Evolutionary conservation across 1,140 invertebrate species (phyloP).

Genomic region (Caerostris darwini): DNA sequence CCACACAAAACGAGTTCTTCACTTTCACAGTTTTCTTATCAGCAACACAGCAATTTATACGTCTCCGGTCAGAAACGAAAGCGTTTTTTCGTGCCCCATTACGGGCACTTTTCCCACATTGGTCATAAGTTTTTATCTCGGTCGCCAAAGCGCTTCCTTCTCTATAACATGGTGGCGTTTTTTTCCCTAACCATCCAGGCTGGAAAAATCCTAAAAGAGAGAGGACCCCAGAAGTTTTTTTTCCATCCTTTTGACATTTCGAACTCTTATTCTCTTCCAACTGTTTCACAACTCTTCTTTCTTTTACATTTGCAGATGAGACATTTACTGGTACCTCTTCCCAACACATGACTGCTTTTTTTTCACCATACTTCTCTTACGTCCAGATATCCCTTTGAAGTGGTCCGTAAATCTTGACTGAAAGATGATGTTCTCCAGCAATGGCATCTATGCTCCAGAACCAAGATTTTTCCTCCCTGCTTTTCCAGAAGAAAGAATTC

Average conservation of each 20-base stretch:
- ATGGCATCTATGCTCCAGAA: slow-evolving; percentile 38
- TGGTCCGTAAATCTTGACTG: slow-evolving; percentile 64
- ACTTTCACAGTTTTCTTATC: slow-evolving; percentile 48
- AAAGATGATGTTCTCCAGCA: slow-evolving; percentile 63
- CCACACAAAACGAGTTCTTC: slow-evolving; percentile 6
- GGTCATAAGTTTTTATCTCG: slow-evolving; percentile 71
- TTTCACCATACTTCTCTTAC: background rate
- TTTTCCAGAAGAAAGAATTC: slow-evolving; percentile 28
- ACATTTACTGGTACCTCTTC: slow-evolving; percentile 55
- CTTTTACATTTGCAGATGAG: slow-evolving; percentile 51
- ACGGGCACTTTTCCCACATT: slow-evolving; percentile 43
- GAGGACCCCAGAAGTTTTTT: slow-evolving; percentile 50
- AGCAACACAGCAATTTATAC: slow-evolving; percentile 54
- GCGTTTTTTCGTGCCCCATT: slow-evolving; percentile 71
- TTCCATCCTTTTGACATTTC: slow-evolving; percentile 65
- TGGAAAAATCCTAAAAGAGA: background rate
- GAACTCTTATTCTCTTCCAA: slow-evolving; percentile 63
- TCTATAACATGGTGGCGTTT: too few species aligned
- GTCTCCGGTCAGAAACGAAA: slow-evolving; percentile 54
- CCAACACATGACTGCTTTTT: slow-evolving; percentile 63
- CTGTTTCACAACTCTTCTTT: background rate
- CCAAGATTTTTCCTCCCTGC: slow-evolving; percentile 9
- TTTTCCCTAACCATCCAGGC: too few species aligned
- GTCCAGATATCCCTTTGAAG: slow-evolving; percentile 66
- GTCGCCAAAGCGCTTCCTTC: too few species aligned